Evolutionary conservation across 1,140 invertebrate genomes (phyloP), one percentile per base, ranked within the genome.

Genomic region (Pseudomyrmex concolor): DNA sequence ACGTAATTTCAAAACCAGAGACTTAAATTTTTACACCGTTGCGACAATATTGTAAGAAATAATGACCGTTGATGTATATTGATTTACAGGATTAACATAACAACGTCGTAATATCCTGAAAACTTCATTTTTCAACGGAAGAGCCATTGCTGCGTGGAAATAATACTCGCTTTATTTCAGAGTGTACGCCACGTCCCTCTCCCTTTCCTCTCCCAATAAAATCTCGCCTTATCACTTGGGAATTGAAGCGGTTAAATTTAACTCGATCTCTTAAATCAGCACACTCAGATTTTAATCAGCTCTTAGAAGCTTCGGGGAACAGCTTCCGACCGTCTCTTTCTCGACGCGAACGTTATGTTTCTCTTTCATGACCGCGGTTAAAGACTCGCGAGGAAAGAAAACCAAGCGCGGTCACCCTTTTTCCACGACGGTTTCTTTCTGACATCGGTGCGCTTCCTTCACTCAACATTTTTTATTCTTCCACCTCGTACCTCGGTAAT

Each of bases 281-380:
- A 71, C 25, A 15, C 55, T 34, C n/a, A 66, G 68, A 86, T 83
- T 76, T 86, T 86, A 78, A 86, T 84, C 74, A 76, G 60, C 66
- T 55, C 76, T 72, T 70, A 80, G 50, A 50, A 80, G 54, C 76
- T 70, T 80, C 54, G 10, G 51, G 34, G 19, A 45, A 3, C 25
- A 5, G 64, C 57, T 15, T 45, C 5, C 17, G 60, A 12, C 17
- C 22, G 62, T 68, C 59, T 50, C 7, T 15, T 50, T 13, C 66
- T 57, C 19, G 17, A 19, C 9, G 25, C 34, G 66, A 60, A 67
- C n/a, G 12, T 43, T 80, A 43, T 71, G 66, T 80, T 82, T 64
- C 78, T 82, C 48, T 74, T 82, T 74, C 71, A 82, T 82, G 74
- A 80, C 19, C 76, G 17, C 63, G 64, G 17, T 43, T 80, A 80